A percentile compares a stretch with the other conserved stretches of the same genome.
Evolutionary conservation across 2,888 invertebrate species (phyloP).

Genomic region (Hypomecis punctinalis): DNA sequence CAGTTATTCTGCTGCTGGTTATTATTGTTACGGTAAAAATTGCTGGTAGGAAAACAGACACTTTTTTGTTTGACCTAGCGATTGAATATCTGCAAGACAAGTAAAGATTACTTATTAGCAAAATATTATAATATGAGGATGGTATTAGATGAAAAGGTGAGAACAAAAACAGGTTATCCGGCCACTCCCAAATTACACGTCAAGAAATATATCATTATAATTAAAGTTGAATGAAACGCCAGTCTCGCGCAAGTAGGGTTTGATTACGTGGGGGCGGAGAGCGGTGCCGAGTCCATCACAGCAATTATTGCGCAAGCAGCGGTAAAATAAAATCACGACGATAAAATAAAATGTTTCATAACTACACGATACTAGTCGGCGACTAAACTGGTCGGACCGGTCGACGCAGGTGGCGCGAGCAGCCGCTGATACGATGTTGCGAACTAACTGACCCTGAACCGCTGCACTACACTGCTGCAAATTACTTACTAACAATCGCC

Average conservation of each 20-base stretch:
- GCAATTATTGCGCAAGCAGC: constrained; percentile 69
- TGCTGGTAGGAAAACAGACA: not conserved
- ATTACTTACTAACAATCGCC: constrained; percentile 45
- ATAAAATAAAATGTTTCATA: constrained; percentile 72
- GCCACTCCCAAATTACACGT: constrained; percentile 27
- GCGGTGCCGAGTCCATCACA: constrained; percentile 48
- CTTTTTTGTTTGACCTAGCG: not conserved
- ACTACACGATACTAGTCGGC: constrained; percentile 59
- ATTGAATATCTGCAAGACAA: constrained; percentile 2
- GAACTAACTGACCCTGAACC: constrained; percentile 63
- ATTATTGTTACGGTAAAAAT: constrained; percentile 3
- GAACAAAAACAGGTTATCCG: constrained; percentile 5
- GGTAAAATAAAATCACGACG: constrained; percentile 66
- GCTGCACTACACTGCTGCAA: constrained; percentile 49
- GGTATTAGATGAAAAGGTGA: not conserved
- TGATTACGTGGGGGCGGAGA: constrained; percentile 43
- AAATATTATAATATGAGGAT: constrained; percentile 3
- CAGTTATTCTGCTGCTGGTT: constrained; percentile 13
- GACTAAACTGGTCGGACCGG: constrained; percentile 67
- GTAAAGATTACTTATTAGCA: constrained; percentile 8
- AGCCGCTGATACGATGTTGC: constrained; percentile 51
- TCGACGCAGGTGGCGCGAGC: constrained; percentile 67
- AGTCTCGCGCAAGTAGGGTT: constrained; percentile 29
- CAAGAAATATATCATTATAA: constrained; percentile 22
- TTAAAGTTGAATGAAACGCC: constrained; percentile 37